Evolutionary conservation across 2,113 vertebrate genomes (phyloP), one percentile per base, ranked within the genome.

Genomic region (Hepsetus odoe): DNA sequence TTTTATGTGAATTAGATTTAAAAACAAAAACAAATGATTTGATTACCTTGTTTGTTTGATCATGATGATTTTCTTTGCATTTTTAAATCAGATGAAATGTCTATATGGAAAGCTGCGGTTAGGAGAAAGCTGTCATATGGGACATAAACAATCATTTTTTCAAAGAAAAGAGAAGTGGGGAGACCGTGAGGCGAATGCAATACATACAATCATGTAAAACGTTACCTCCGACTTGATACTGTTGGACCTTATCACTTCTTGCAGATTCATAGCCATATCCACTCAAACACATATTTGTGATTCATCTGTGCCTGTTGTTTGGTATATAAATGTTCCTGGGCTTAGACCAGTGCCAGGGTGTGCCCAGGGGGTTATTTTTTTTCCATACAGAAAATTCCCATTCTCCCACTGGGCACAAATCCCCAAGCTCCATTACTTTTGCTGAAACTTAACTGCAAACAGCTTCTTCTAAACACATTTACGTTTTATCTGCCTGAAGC

Each of bases 251-350:
- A 28, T 78, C 53, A 18, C 42, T 24, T 74, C 70, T 49, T 6
- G 69, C 68, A 62, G 22, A 71, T 82, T 66, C 62, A 20, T 18
- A 40, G 16, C 40, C 40, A 59, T 73, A 46, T 71, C 33, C 59
- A 51, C 79, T 44, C 78, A 20, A 35, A 65, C 73, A 46, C 80
- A 73, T 72, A 53, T 70, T 69, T 71, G 72, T 78, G 79, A 85
- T 80, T 62, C 49, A 68, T 55, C 82, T 82, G 22, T 76, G 62
- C 51, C 49, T 76, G 71, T 79, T 51, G 70, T 77, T 65, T 32
- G 44, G 14, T 51, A 67, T 66, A 56, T 35, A 77, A 74, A 67
- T 59, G 56, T 59, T 73, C 44, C 32, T 53, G 24, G 44, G 38
- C 61, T 71, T 61, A 38, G 40, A 12, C 61, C 10, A 13, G 49